Conservation (phyloP, 1,140 invertebrate genomes). For the Megalopta genalis region DNA sequence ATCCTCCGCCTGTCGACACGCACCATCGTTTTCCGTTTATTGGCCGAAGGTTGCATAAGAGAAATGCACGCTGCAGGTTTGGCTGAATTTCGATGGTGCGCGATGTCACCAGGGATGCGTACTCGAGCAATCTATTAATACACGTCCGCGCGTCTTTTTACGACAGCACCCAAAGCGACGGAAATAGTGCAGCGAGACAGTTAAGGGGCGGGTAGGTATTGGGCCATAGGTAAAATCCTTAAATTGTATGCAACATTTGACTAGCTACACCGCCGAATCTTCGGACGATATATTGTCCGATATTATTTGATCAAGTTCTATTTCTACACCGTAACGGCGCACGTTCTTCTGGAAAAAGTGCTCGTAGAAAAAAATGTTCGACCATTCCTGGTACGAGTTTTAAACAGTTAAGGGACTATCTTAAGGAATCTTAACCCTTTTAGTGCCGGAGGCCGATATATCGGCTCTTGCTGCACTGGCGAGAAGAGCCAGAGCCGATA, state of each 20-base stretch:
- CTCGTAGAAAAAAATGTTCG: too few relatives aligned
- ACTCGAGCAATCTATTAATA: conserved; percentile 64
- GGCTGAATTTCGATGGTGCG: conserved; percentile 57
- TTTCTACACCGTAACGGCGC: too few relatives aligned
- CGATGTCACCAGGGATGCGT: conserved; percentile 54
- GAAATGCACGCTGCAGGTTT: conserved; percentile 50
- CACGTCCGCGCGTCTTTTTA: conserved; percentile 60
- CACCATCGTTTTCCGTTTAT: conserved; percentile 2
- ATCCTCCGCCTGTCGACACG: conserved; percentile 11
- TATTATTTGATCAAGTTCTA: too few relatives aligned
- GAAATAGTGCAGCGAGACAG: conserved; percentile 65
- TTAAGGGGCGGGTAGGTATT: conserved; percentile 51
- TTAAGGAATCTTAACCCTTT: too few relatives aligned
- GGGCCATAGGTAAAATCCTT: conserved; percentile 29
- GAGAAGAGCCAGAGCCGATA: too few relatives aligned
- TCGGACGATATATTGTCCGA: too few relatives aligned
- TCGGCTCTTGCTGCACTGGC: too few relatives aligned
- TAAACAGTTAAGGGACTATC: too few relatives aligned
- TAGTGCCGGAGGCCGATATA: too few relatives aligned
- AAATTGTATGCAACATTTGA: conserved; percentile 8
- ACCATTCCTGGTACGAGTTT: too few relatives aligned
- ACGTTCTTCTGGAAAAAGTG: too few relatives aligned
- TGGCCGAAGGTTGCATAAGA: conserved; percentile 49
- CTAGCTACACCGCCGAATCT: too few relatives aligned
- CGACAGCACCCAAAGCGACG: conserved; percentile 53